Evolutionary conservation across 1,140 invertebrate species (phyloP).

Genomic region (Cotesia vestalis): DNA sequence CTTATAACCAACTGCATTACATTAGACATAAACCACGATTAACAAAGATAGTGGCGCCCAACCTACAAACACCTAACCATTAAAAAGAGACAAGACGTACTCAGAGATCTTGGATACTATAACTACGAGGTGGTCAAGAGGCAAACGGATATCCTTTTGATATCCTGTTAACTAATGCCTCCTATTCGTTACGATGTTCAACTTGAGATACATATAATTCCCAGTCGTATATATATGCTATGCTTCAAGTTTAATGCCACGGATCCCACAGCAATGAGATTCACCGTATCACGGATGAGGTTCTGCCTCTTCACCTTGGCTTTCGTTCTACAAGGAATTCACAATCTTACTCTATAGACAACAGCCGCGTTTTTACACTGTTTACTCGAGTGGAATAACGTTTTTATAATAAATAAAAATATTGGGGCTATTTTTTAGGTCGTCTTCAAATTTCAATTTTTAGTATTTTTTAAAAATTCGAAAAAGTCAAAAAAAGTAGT

Average conservation of each 20-base stretch:
- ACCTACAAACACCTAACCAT: background rate
- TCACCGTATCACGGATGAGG: conserved; percentile 19
- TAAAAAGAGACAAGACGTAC: background rate
- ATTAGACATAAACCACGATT: too few species aligned
- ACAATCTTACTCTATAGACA: background rate
- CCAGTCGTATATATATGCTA: conserved; percentile 15
- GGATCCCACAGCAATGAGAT: conserved; percentile 20
- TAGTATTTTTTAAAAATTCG: too few species aligned
- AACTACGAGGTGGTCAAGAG: conserved; percentile 52
- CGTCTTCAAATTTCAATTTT: too few species aligned
- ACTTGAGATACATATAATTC: conserved; percentile 46
- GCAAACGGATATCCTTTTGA: conserved; percentile 65
- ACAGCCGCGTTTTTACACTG: conserved; percentile 2
- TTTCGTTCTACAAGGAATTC: conserved; percentile 36
- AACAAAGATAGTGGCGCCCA: too few species aligned
- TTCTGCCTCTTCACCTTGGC: conserved; percentile 56
- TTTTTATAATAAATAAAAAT: too few species aligned
- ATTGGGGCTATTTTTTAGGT: too few species aligned
- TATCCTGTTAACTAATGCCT: conserved; percentile 67
- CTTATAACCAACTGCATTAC: conserved; percentile 1
- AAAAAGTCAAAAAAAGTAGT: too few species aligned
- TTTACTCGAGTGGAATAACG: too few species aligned
- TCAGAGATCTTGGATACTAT: background rate
- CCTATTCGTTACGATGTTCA: conserved; percentile 63
- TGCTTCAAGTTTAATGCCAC: conserved; percentile 22